Conservation (phyloP, 1,140 invertebrate genomes). For the Nasonia giraulti region DNA sequence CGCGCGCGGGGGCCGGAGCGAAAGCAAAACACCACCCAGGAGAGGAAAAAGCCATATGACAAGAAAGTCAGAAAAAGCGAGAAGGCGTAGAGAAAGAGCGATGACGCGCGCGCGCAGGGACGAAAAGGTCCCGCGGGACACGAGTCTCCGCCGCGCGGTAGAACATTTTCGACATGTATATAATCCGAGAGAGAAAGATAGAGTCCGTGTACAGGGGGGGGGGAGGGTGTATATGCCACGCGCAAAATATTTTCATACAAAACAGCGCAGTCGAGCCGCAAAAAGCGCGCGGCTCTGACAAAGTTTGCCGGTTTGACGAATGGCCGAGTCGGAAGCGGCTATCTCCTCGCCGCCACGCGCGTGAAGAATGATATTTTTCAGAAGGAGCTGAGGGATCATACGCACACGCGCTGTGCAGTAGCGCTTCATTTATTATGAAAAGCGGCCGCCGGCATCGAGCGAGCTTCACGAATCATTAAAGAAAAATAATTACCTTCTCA, state of each 20-base stretch:
- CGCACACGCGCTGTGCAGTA: conserved; percentile 33
- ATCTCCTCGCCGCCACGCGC: conserved; percentile 50
- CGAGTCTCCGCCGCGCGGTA: neutral
- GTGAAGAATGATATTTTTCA: conserved; percentile 61
- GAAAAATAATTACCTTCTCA: conserved; percentile 55
- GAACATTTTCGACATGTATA: neutral
- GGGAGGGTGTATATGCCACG: neutral
- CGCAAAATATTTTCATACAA: conserved; percentile 56
- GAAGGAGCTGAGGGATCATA: conserved; percentile 29
- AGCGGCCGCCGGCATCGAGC: conserved; percentile 52
- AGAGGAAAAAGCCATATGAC: neutral
- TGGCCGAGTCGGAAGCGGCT: conserved; percentile 53
- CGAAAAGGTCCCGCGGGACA: neutral
- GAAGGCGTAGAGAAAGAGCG: neutral
- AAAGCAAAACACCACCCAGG: neutral
- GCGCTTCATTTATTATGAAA: conserved; percentile 65
- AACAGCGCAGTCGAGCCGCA: conserved; percentile 42
- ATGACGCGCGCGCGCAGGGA: neutral
- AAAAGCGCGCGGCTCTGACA: conserved; percentile 52
- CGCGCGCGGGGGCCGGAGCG: too few species aligned
- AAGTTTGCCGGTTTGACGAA: conserved; percentile 63
- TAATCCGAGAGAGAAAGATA: neutral
- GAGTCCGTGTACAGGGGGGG: too few species aligned
- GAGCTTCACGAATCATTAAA: conserved; percentile 64
- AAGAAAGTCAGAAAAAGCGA: conserved; percentile 1